Evolutionary conservation across 2,888 invertebrate genomes (phyloP).

Genomic region (Lathronympha strigana): DNA sequence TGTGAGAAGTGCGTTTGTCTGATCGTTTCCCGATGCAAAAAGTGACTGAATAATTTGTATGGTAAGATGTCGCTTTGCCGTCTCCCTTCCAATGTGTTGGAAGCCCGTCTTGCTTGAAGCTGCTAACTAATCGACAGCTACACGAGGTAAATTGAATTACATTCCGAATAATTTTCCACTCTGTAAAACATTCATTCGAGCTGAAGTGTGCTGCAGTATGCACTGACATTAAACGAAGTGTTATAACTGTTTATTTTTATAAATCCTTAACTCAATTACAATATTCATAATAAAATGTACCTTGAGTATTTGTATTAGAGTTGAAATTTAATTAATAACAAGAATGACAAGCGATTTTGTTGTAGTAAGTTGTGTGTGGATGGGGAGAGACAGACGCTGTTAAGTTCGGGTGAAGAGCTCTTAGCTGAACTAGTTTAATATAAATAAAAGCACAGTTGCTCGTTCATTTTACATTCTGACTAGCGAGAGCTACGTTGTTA

Average conservation of each 20-base stretch:
- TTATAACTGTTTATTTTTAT: conserved; percentile 19
- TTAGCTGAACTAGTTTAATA: conserved; percentile 24
- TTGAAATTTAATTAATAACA: not conserved
- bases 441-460: conserved; percentile 27
- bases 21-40: no score
- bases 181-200: conserved; percentile 21
- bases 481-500: not conserved
- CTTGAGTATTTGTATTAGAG: not conserved
- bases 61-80: no score
- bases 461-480: conserved; percentile 20
- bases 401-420: conserved; percentile 28
- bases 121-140: not conserved
- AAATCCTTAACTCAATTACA: not conserved
- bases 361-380: not conserved
- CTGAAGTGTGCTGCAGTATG: conserved; percentile 21
- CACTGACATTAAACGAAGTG: conserved; percentile 29
- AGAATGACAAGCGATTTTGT: not conserved
- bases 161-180: conserved; percentile 18
- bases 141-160: conserved; percentile 20
- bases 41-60: no score
- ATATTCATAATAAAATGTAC: not conserved
- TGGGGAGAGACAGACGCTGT: conserved; percentile 20
- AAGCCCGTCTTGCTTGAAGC: no score
- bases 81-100: no score
- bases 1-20: no score